Conservation (phyloP, 2,888 invertebrate genomes). For the Brassicogethes aeneus region DNA sequence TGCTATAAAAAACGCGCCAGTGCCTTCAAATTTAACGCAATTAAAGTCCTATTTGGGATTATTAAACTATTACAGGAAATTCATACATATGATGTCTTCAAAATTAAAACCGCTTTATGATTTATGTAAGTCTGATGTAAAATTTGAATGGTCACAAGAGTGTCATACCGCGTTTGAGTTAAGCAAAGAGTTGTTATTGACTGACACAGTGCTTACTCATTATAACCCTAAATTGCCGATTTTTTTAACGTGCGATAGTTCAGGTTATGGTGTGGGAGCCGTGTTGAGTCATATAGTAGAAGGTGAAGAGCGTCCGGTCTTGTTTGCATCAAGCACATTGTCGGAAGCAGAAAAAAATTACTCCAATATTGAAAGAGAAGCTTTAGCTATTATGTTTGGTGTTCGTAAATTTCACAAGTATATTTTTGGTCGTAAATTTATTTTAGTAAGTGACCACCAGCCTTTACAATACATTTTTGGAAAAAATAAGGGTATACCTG, state of each 20-base stretch:
- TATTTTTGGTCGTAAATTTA: slow-evolving; percentile 11
- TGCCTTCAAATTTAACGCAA: slow-evolving; percentile 9
- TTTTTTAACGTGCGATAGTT: slow-evolving; percentile 16
- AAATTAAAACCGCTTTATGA: slow-evolving; percentile 3
- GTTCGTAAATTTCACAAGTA: slow-evolving; percentile 14
- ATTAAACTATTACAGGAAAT: slow-evolving; percentile 6
- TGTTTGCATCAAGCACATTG: slow-evolving; percentile 15
- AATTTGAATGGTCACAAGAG: slow-evolving; percentile 14
- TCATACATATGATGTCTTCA: not conserved
- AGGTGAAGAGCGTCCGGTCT: slow-evolving; percentile 13
- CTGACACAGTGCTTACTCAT: slow-evolving; percentile 14
- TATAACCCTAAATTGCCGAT: slow-evolving; percentile 18
- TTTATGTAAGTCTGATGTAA: slow-evolving; percentile 7
- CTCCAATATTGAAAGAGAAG: too few relatives aligned
- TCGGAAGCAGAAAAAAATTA: slow-evolving; percentile 10
- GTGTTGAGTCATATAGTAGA: slow-evolving; percentile 18
- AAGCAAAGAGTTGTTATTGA: slow-evolving; percentile 17
- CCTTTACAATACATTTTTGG: slow-evolving; percentile 17
- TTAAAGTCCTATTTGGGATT: too few relatives aligned
- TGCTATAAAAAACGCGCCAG: slow-evolving; percentile 7
- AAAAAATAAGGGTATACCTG: slow-evolving; percentile 15
- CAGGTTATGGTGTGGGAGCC: slow-evolving; percentile 19
- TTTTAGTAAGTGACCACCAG: slow-evolving; percentile 14
- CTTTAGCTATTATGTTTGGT: slow-evolving; percentile 11
- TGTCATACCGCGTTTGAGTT: slow-evolving; percentile 13